Percentiles rank a stretch among this genome's conserved stretches.
Conservation (phyloP, 1,140 invertebrate species). For the Brachionus rubens region DNA sequence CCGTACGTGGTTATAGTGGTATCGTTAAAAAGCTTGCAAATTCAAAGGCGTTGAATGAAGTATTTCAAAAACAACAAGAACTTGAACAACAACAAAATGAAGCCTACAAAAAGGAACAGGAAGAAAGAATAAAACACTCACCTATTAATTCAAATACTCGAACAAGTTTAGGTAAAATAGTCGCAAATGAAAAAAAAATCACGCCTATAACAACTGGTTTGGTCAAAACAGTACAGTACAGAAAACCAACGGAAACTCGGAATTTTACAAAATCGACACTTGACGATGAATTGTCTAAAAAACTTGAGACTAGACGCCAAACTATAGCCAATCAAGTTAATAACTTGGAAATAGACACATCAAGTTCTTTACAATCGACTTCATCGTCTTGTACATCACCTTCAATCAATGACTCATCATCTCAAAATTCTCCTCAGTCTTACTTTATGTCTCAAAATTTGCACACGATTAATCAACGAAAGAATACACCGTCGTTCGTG, state of each 20-base stretch:
- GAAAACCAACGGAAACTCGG: conserved; percentile 1
- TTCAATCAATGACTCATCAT: neutral
- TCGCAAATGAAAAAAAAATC: conserved; percentile 17
- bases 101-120: conserved; percentile 19
- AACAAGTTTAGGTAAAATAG: conserved; percentile 6
- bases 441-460: conserved; percentile 41
- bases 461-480: neutral
- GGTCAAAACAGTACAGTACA: neutral
- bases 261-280: neutral
- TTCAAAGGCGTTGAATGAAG: conserved; percentile 33
- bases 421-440: neutral
- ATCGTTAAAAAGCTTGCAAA: conserved; percentile 27
- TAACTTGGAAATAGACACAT: conserved; percentile 16
- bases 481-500: conserved; percentile 12
- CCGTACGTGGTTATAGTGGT: conserved; percentile 34
- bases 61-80: conserved; percentile 35
- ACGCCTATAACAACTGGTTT: no score
- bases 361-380: neutral
- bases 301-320: conserved; percentile 8
- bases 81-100: conserved; percentile 7
- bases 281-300: conserved; percentile 14
- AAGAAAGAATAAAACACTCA: conserved; percentile 19
- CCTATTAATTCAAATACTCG: neutral
- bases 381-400: conserved; percentile 14
- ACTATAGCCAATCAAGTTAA: neutral